Conservation (phyloP, 2,888 invertebrate species). For the Apantesis nais region DNA sequence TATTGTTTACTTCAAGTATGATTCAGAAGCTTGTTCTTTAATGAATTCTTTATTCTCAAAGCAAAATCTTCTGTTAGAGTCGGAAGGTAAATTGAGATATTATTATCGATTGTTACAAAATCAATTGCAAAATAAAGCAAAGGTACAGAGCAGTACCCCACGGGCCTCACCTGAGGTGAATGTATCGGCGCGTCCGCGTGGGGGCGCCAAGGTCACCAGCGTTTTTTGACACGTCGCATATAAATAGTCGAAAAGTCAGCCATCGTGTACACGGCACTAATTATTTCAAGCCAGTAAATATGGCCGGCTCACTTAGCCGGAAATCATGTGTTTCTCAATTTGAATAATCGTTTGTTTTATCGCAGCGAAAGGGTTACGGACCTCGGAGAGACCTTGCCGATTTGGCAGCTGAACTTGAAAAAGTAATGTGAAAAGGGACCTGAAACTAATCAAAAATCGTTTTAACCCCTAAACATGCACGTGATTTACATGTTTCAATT, state of each 20-base stretch:
- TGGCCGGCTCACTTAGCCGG: conserved; percentile 65
- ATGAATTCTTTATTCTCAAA: neutral
- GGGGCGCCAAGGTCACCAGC: conserved; percentile 82
- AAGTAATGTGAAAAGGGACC: conserved; percentile 17
- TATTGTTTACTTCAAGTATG: neutral
- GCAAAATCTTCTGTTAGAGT: neutral
- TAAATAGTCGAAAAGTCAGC: conserved; percentile 75
- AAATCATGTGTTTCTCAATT: conserved; percentile 78
- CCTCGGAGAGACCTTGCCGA: conserved; percentile 60
- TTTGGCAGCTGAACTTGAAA: conserved; percentile 45
- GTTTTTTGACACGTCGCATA: conserved; percentile 83
- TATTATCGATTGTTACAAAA: conserved; percentile 39
- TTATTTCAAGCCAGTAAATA: conserved; percentile 69
- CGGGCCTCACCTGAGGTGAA: conserved; percentile 84
- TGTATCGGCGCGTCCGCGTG: conserved; percentile 77
- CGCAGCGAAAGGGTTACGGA: conserved; percentile 69
- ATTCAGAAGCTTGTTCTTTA: neutral
- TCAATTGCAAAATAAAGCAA: conserved; percentile 52
- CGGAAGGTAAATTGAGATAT: conserved; percentile 1
- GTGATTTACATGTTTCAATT: neutral
- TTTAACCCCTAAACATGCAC: neutral
- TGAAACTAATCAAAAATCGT: conserved; percentile 5
- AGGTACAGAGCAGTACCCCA: conserved; percentile 59
- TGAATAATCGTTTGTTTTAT: conserved; percentile 70
- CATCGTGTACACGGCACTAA: conserved; percentile 63